These are phyloP conservation scores for Pipistrellus kuhlii DNA, from an alignment of 2,797 vertebrate species.

Conservation along the genomic window DNA sequence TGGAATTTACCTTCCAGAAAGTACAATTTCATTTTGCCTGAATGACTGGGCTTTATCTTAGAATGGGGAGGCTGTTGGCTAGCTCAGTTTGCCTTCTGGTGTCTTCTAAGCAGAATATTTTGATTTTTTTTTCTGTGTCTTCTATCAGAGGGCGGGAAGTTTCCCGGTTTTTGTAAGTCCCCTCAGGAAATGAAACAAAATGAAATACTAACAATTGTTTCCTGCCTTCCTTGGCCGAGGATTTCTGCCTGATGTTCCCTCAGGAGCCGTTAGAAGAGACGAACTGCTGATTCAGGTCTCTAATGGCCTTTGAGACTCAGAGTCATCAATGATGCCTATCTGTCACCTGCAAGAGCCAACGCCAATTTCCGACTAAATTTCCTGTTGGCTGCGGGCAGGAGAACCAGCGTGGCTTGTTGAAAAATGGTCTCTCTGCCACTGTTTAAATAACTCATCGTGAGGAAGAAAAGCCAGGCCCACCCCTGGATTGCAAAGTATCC, in stretches of 20 bases:
- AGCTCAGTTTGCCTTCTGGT: background rate
- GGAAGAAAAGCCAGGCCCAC: conserved; percentile 78
- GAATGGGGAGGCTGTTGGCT: background rate
- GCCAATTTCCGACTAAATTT: conserved; percentile 40
- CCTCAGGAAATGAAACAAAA: conserved; percentile 60
- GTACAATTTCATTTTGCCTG: background rate
- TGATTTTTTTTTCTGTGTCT: background rate
- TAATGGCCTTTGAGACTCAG: conserved; percentile 10
- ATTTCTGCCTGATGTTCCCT: conserved; percentile 1
- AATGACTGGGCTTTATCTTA: background rate
- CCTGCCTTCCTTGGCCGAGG: background rate
- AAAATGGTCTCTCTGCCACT: too few species aligned
- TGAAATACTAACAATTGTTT: conserved; percentile 49
- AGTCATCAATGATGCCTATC: background rate
- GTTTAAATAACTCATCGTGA: conserved; percentile 50
- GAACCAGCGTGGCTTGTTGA: conserved; percentile 8
- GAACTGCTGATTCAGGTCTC: conserved; percentile 32
- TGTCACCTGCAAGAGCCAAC: background rate
- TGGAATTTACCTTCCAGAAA: background rate
- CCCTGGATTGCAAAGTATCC: conserved; percentile 48
- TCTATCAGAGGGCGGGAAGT: background rate
- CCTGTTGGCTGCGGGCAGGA: background rate
- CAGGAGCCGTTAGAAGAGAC: background rate
- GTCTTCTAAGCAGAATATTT: conserved; percentile 45
- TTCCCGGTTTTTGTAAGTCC: conserved; percentile 27